Conservation (phyloP, 2,888 invertebrate species). For the Lasioglossum pauxillum region DNA sequence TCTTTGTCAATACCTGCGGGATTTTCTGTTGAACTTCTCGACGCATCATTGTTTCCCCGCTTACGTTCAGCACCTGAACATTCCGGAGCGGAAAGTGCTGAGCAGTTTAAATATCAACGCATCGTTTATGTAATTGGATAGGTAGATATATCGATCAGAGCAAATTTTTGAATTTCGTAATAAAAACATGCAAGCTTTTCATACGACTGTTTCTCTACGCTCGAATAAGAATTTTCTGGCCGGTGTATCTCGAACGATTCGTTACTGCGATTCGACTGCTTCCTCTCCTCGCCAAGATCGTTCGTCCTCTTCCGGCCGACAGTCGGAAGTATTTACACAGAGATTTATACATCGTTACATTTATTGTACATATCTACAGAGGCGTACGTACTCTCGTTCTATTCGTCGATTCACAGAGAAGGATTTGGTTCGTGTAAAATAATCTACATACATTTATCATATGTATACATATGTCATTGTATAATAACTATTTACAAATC, state of each 20-base stretch:
- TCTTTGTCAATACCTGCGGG: conserved; percentile 87
- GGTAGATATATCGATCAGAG: conserved; percentile 40
- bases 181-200: conserved; percentile 67
- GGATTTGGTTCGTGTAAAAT: conserved; percentile 69
- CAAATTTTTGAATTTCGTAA: conserved; percentile 70
- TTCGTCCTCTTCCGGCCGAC: neutral
- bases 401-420: conserved; percentile 52
- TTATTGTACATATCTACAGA: conserved; percentile 79
- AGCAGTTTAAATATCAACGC: conserved; percentile 77
- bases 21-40: conserved; percentile 88
- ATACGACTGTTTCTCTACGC: conserved; percentile 15
- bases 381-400: conserved; percentile 67
- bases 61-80: conserved; percentile 87
- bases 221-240: neutral
- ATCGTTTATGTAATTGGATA: conserved; percentile 68
- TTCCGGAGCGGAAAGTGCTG: conserved; percentile 86
- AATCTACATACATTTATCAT: conserved; percentile 58
- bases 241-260: neutral
- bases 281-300: neutral
- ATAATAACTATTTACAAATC: conserved; percentile 56
- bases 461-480: conserved; percentile 47
- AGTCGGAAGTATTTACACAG: conserved; percentile 28
- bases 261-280: neutral
- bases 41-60: conserved; percentile 87
- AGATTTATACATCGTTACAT: conserved; percentile 56